A percentile compares a stretch with the other conserved stretches of the same genome.
Evolutionary conservation across 2,888 invertebrate species (phyloP).

Genomic region (Cephus runcator): DNA sequence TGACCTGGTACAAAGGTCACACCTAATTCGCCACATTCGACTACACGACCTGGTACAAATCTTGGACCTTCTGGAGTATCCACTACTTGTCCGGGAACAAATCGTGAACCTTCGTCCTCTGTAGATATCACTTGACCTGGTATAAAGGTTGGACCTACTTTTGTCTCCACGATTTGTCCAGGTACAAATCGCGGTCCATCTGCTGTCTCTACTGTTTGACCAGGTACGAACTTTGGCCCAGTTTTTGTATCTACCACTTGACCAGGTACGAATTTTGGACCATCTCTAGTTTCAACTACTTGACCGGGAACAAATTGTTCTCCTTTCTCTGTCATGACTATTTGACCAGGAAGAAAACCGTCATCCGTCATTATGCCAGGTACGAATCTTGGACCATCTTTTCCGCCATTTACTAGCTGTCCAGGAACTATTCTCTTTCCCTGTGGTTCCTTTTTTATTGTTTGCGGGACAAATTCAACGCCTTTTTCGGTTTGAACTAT

Average conservation of each 20-base stretch:
- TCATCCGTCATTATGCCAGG: constrained; percentile 77
- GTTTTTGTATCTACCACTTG: constrained; percentile 78
- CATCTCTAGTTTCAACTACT: constrained; percentile 76
- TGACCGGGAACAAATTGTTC: constrained; percentile 79
- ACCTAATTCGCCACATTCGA: constrained; percentile 65
- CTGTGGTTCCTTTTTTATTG: constrained; percentile 64
- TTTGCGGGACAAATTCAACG: constrained; percentile 75
- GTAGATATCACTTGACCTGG: constrained; percentile 81
- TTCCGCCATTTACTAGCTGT: constrained; percentile 71
- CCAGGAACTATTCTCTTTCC: constrained; percentile 74
- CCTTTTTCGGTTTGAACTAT: constrained; percentile 75
- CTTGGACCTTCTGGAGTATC: constrained; percentile 77
- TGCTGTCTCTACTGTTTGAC: constrained; percentile 78
- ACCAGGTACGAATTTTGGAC: constrained; percentile 81
- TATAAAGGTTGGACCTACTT: constrained; percentile 80
- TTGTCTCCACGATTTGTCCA: constrained; percentile 80
- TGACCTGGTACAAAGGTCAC: constrained; percentile 68
- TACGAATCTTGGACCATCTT: constrained; percentile 74
- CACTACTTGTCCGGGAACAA: constrained; percentile 76
- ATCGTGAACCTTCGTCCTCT: constrained; percentile 68
- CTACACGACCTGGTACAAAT: constrained; percentile 69
- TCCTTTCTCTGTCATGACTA: constrained; percentile 75
- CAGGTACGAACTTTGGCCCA: constrained; percentile 76
- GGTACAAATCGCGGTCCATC: constrained; percentile 82
- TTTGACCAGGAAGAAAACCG: constrained; percentile 77